These are phyloP conservation scores for Sceloporus tristichus DNA, from an alignment of 2,113 vertebrate species.

Conservation along the genomic window DNA sequence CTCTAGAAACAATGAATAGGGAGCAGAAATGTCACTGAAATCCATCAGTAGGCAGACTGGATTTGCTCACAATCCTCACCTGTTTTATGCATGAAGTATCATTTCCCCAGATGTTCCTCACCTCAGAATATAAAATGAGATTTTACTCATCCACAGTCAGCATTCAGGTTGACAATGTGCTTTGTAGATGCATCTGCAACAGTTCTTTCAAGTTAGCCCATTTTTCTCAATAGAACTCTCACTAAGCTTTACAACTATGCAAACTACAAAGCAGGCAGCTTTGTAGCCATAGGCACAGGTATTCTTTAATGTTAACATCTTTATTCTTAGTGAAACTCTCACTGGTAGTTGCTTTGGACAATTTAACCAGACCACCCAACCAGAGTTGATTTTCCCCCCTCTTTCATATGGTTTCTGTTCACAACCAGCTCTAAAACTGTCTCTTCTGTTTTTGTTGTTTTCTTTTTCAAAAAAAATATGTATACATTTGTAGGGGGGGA, in stretches of 20 bases:
- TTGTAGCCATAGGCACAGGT: not conserved
- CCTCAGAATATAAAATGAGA: not conserved
- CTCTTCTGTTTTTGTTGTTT: conserved; percentile 5
- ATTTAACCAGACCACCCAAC: not conserved
- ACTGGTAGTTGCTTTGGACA: not conserved
- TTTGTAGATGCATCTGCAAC: not conserved
- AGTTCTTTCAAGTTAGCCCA: not conserved
- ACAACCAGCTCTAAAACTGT: not conserved
- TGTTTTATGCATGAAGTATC: not conserved
- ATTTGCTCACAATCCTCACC: not conserved
- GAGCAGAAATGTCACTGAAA: not conserved
- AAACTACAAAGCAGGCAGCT: not conserved
- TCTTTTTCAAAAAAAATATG: not conserved
- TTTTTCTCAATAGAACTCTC: not conserved
- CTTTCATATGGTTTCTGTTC: not conserved
- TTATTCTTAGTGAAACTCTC: not conserved
- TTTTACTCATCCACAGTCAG: not conserved
- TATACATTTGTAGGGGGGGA: not conserved
- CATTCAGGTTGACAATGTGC: not conserved
- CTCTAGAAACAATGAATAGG: not conserved
- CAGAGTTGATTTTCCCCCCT: not conserved
- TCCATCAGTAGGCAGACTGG: not conserved
- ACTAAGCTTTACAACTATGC: not conserved
- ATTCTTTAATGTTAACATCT: not conserved
- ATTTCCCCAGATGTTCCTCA: not conserved